Percentiles rank a stretch among this genome's conserved stretches.
phyloP scores from a whole-genome alignment of 2,797 vertebrate species.

The Sebastes vulpes region DNA sequence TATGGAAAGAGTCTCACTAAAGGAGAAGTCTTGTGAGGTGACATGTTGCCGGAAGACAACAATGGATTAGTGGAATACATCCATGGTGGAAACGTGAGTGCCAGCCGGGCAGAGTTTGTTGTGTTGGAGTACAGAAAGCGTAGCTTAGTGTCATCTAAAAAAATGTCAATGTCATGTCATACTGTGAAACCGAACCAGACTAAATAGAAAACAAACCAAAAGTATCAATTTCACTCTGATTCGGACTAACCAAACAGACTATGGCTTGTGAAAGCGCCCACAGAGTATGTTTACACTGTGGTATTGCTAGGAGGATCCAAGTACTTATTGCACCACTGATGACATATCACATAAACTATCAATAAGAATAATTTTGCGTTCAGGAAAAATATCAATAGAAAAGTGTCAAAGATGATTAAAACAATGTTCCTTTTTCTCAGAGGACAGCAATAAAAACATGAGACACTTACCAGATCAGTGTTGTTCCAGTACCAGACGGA shows the following conservation, averaged over 20 bases:
- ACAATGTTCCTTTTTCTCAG: background rate
- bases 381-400: background rate
- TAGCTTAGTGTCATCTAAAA: too few species aligned
- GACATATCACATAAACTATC: background rate
- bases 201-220: too few species aligned
- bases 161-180: background rate
- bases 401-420: background rate
- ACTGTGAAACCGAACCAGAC: background rate
- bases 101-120: too few species aligned
- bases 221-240: too few species aligned
- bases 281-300: background rate
- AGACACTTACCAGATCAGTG: constrained; percentile 86
- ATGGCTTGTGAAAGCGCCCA: background rate
- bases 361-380: background rate
- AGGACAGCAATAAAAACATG: background rate
- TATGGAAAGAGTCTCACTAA: too few species aligned
- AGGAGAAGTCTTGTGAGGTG: too few species aligned
- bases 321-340: background rate
- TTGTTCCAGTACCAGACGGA: constrained; percentile 78
- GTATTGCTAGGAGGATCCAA: background rate
- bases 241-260: too few species aligned
- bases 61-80: too few species aligned
- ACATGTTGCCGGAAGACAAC: too few species aligned
- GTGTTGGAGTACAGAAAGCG: too few species aligned
- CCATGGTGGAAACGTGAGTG: too few species aligned